These are phyloP conservation scores for Cyprinodon variegatus DNA, from an alignment of 2,113 vertebrate species.

Conservation along the genomic window DNA sequence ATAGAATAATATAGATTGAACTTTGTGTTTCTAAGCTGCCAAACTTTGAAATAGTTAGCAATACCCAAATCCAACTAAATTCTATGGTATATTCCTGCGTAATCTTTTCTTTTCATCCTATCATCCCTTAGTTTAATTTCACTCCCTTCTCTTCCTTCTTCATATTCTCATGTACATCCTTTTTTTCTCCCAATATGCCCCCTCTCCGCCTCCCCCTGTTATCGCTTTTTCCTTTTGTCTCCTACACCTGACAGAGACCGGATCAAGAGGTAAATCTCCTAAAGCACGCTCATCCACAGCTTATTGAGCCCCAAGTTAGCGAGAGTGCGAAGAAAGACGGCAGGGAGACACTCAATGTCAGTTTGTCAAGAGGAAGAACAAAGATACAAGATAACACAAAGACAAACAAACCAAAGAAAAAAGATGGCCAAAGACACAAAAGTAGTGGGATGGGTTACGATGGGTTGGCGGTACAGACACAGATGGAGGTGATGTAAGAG, in stretches of 20 bases:
- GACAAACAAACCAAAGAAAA: conserved; percentile 57
- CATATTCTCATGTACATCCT: conserved; percentile 53
- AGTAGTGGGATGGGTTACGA: conserved; percentile 3
- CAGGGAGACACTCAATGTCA: conserved; percentile 30
- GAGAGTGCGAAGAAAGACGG: conserved; percentile 19
- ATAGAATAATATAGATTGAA: too few species aligned
- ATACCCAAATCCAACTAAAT: background rate
- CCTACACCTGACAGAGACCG: conserved; percentile 70
- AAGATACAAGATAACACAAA: conserved; percentile 62
- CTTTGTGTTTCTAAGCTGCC: too few species aligned
- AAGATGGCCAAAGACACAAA: conserved; percentile 49
- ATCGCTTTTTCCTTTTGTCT: conserved; percentile 62
- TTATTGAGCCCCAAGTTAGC: conserved; percentile 57
- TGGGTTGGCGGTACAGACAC: conserved; percentile 35
- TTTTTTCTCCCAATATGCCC: conserved; percentile 65
- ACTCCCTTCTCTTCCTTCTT: conserved; percentile 35
- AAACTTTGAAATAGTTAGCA: too few species aligned
- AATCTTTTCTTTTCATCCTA: conserved; percentile 52
- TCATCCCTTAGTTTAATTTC: conserved; percentile 52
- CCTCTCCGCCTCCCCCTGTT: conserved; percentile 23
- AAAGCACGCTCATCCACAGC: conserved; percentile 70
- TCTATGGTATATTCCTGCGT: conserved; percentile 27
- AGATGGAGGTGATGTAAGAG: conserved; percentile 60
- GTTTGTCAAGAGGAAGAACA: conserved; percentile 49
- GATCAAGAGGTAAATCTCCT: conserved; percentile 76